Base-by-base conservation (phyloP, 1,140 invertebrate genomes). In the Ceratosolen solmsi region DNA sequence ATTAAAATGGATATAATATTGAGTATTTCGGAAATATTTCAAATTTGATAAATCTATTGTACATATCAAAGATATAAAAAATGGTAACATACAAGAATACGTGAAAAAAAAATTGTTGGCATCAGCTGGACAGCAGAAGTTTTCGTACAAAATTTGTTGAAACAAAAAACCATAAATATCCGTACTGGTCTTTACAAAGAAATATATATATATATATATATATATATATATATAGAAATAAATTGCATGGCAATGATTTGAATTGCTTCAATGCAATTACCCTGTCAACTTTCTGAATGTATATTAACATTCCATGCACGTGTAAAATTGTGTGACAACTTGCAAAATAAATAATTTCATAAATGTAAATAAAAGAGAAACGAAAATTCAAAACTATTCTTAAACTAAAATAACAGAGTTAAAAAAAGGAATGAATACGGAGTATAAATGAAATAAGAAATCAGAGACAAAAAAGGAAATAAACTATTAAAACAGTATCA, bases 331-430 rank as follows among this genome's bases (percentile, higher is more conserved):
- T 30, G 56, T 22, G 68, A 15, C 20, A 65, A 46, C 25, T 54
- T 13, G 46, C 41, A 46, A 68, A 75, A 81, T 68, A 75, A 81
- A 81, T 81, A 75, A 81, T 81, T 81, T 81, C 27, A 63, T 33
- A 13, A 56, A 73, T 73, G 79, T 38, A 73, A 80, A 73, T 80
- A 80, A 80, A n/a, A 15, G 9, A 13, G 30, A 27, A 68, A n/a
- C 5, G 9, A 13, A 22, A 27, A 68, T 1, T 13, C 20, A n/a
- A 36, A 68, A 68, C 20, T 20, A n/a, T n/a, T 27, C n/a, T 60
- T 60, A n/a, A 60, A 27, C 27, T 13, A 9, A 60, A 1, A 9
- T 30, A 0, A 58, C 11, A 74, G 8, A 74, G 25, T 22, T n/a
- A 25, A 58, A 9, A 58, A 5, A 58, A 15, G 17, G 51, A 58